These are phyloP conservation scores for Merops nubicus DNA, from an alignment of 2,113 vertebrate species.

Conservation along the genomic window DNA sequence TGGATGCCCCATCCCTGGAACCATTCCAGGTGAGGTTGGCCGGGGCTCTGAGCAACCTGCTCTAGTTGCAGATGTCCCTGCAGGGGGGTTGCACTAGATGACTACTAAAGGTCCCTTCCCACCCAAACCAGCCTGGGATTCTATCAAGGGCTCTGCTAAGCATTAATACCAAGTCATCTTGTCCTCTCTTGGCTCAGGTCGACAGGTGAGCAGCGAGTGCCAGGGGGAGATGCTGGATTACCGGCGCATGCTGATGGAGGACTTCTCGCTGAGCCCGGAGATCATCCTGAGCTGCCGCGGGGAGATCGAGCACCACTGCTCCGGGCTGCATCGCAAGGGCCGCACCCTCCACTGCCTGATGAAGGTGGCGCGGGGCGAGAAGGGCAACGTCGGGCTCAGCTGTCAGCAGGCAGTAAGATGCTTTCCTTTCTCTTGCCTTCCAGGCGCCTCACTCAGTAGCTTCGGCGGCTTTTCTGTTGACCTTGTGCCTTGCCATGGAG, in stretches of 20 bases:
- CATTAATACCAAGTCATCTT: background rate
- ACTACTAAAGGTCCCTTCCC: background rate
- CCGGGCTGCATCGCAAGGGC: constrained; percentile 92
- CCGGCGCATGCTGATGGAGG: constrained; percentile 96
- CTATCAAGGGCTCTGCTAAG: background rate
- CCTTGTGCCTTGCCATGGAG: background rate
- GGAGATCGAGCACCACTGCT: constrained; percentile 94
- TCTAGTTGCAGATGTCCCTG: background rate
- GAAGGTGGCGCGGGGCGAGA: constrained; percentile 88
- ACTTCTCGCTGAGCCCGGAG: constrained; percentile 94
- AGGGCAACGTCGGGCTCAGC: constrained; percentile 82
- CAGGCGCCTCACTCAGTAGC: no score
- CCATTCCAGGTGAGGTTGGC: background rate
- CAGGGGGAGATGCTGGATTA: constrained; percentile 98
- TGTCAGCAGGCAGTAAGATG: constrained; percentile 92
- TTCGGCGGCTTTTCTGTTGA: no score
- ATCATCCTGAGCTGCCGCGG: constrained; percentile 94
- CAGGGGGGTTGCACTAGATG: background rate
- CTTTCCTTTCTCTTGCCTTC: background rate
- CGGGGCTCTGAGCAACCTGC: background rate
- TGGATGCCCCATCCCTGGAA: background rate
- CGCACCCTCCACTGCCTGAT: constrained; percentile 96
- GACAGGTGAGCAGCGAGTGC: constrained; percentile 92
- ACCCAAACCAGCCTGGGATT: background rate
- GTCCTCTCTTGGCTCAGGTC: constrained; percentile 75